Evolutionary conservation across 2,113 vertebrate genomes (phyloP).

Genomic region (Oplegnathus fasciatus): DNA sequence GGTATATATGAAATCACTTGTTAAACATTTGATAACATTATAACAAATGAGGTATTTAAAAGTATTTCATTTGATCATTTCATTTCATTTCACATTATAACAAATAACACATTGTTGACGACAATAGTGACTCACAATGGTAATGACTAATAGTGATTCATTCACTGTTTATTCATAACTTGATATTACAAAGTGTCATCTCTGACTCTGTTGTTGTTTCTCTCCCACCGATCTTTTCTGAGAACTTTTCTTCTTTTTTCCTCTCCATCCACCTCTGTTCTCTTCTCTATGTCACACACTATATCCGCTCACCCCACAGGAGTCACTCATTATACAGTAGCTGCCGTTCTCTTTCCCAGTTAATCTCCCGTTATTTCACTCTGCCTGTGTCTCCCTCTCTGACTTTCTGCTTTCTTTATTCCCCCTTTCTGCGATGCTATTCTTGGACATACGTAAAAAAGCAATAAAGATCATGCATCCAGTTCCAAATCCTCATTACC

Average conservation of each 20-base stretch:
- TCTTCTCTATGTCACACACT: neutral
- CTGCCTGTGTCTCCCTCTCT: neutral
- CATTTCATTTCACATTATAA: too few relatives aligned
- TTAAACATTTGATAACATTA: neutral
- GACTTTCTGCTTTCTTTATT: neutral
- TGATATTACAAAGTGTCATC: neutral
- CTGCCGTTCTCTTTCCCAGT: neutral
- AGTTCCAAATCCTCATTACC: constrained; percentile 1
- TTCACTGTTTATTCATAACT: constrained; percentile 20
- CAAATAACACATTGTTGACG: neutral
- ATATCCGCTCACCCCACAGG: constrained; percentile 13
- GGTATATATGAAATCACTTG: neutral
- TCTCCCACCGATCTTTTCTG: neutral
- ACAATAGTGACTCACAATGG: neutral
- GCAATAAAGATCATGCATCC: constrained; percentile 2
- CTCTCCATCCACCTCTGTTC: neutral
- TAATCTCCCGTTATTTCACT: constrained; percentile 1
- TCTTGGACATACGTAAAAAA: neutral
- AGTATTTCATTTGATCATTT: neutral
- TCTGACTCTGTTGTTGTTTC: constrained; percentile 16
- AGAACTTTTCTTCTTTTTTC: neutral
- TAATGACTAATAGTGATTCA: constrained; percentile 25
- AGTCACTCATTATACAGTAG: constrained; percentile 5
- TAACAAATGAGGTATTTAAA: neutral
- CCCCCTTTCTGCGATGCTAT: neutral